Conservation (phyloP, 2,797 vertebrate genomes). For the Pipistrellus nathusii region DNA sequence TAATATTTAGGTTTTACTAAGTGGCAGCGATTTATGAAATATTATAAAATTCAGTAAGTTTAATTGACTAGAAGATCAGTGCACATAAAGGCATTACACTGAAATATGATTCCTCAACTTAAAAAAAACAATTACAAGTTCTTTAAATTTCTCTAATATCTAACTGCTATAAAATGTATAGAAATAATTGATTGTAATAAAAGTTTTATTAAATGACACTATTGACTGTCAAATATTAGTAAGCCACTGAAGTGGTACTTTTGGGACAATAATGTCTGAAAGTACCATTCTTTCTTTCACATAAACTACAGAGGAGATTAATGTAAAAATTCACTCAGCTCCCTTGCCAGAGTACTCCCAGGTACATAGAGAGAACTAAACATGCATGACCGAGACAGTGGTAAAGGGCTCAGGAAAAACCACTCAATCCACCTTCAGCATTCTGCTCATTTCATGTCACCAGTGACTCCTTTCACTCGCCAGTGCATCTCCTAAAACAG, state of each 20-base stretch:
- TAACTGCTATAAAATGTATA: background rate
- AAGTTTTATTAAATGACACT: background rate
- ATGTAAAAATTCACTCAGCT: background rate
- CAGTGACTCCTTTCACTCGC: background rate
- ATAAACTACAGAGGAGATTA: background rate
- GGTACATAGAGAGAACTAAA: background rate
- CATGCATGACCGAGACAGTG: background rate
- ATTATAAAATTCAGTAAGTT: background rate
- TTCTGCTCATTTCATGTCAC: background rate
- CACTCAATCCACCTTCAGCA: background rate
- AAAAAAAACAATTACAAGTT: constrained; percentile 17
- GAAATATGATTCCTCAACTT: constrained; percentile 35
- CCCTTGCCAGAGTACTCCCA: background rate
- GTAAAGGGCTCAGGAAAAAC: background rate
- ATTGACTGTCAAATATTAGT: background rate
- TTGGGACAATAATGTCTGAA: background rate
- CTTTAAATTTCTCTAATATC: constrained; percentile 20
- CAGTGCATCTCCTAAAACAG: background rate
- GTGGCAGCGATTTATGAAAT: constrained; percentile 13
- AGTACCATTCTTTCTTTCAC: background rate
- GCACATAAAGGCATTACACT: background rate
- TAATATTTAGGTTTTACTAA: constrained; percentile 35
- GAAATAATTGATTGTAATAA: background rate
- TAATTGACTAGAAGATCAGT: background rate
- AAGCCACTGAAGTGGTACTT: background rate